Percentiles rank a stretch among this genome's conserved stretches.
These are phyloP conservation scores for Drosophila neutralis DNA, from an alignment of 2,888 invertebrate species.

Conservation along the genomic window DNA sequence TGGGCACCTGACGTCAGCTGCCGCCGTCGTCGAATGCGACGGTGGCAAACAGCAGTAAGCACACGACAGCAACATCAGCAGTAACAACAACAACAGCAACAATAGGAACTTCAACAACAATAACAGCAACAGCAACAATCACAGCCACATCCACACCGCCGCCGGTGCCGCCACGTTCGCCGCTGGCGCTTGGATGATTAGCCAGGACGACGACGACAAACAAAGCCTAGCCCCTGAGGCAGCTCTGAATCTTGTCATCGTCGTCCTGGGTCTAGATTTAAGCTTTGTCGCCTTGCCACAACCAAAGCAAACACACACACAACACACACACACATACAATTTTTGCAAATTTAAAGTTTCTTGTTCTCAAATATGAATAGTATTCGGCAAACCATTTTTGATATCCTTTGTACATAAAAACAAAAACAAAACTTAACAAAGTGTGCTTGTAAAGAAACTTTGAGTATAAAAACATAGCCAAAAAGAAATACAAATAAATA, in stretches of 20 bases:
- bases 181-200: slow-evolving; percentile 72
- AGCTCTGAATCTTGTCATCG: slow-evolving; percentile 27
- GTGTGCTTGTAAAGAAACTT: slow-evolving; percentile 61
- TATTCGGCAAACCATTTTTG: slow-evolving; percentile 23
- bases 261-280: slow-evolving; percentile 53
- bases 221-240: slow-evolving; percentile 3
- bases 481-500: slow-evolving; percentile 18
- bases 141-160: slow-evolving; percentile 64
- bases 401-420: slow-evolving; percentile 58
- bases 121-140: slow-evolving; percentile 32
- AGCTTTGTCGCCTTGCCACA: slow-evolving; percentile 56
- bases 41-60: slow-evolving; percentile 35
- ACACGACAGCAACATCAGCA: slow-evolving; percentile 19
- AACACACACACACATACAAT: background rate
- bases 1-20: slow-evolving; percentile 82
- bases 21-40: slow-evolving; percentile 56
- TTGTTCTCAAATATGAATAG: slow-evolving; percentile 18
- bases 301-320: slow-evolving; percentile 1
- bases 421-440: slow-evolving; percentile 27
- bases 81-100: slow-evolving; percentile 32
- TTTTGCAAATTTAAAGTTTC: slow-evolving; percentile 41
- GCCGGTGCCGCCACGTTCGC: slow-evolving; percentile 69
- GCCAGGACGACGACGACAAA: slow-evolving; percentile 35
- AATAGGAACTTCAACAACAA: slow-evolving; percentile 32
- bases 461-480: slow-evolving; percentile 50